Base-by-base conservation (phyloP, 2,797 vertebrate genomes). In the Onychomys torridus region DNA sequence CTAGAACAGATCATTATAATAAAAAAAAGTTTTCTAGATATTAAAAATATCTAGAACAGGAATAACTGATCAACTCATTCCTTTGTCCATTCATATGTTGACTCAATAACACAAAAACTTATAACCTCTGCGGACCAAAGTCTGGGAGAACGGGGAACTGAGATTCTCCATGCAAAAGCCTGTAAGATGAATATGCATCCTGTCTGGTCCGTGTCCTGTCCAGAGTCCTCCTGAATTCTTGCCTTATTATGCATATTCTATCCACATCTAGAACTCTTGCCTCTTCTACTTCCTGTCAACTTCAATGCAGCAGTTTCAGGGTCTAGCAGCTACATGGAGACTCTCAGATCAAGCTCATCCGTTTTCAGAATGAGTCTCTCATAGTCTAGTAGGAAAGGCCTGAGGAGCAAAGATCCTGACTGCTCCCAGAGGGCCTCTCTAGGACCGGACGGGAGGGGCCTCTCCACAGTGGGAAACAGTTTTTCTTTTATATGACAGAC, bases 1-100 rank as follows among this genome's bases (percentile, higher is more conserved):
- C 23, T 43, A 34, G 91, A 71, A 43, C 9, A 59, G 61, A 63
- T 84, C 40, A 71, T 61, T 55, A 65, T 34, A 9, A 46, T 63
- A 75, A 92, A 89, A 91, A 91, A 43, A 84, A 21, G 76, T 61
- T 96, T 92, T 88, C 34, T 77, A 84, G 82, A 79, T 46, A 76
- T 19, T 49, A 91, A 86, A 83, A 55, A 61, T 32, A 21, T 32
- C 10, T 40, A 71, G 84, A 55, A 27, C 32, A 65, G 65, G 57
- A 76, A 90, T 76, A 71, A 92, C 12, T 5, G 43, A 65, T 14
- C 81, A 61, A 32, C 40, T 52, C 67, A 73, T 55, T 63, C 52
- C 76, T 27, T 46, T 65, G 32, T 52, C 49, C 10, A 83, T 63
- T 95, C 46, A 43, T 27, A 55, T 52, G 75, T 14, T n/a, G 61